phyloP scores from a whole-genome alignment of 2,888 invertebrate genomes.

The Rhyacophila evoluta region DNA sequence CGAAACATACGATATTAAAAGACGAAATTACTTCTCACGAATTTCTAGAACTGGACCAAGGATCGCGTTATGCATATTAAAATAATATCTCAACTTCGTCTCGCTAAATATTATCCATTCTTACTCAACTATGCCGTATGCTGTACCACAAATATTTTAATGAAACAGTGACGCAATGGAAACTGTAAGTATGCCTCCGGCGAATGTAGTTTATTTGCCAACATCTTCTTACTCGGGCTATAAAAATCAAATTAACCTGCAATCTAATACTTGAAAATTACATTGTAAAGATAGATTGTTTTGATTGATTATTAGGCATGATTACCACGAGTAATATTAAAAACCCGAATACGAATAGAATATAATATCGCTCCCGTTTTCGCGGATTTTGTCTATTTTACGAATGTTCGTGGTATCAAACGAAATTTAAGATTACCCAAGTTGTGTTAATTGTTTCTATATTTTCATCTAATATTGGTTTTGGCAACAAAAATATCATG shows the following conservation, averaged over 20 bases:
- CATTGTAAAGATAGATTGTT: not conserved
- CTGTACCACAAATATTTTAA: not conserved
- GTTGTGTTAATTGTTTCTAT: too few species aligned
- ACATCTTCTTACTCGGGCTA: not conserved
- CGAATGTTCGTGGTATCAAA: too few species aligned
- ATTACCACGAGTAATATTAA: too few species aligned
- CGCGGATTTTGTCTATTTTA: too few species aligned
- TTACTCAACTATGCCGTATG: not conserved
- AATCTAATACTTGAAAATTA: not conserved
- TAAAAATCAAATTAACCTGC: slow-evolving; percentile 7
- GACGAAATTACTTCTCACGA: not conserved
- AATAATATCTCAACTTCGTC: not conserved
- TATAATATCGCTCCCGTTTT: too few species aligned
- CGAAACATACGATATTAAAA: not conserved
- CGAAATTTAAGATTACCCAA: too few species aligned
- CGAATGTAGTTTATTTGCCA: not conserved
- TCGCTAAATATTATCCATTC: not conserved
- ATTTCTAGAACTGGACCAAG: not conserved
- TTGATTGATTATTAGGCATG: too few species aligned
- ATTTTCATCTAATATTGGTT: too few species aligned
- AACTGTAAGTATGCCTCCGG: not conserved
- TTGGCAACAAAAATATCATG: too few species aligned
- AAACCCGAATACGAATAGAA: too few species aligned
- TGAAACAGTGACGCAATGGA: not conserved
- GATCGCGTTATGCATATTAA: not conserved